Evolutionary conservation across 2,888 invertebrate genomes (phyloP), one percentile per base, ranked within the genome.

Genomic region (Dryobota labecula): DNA sequence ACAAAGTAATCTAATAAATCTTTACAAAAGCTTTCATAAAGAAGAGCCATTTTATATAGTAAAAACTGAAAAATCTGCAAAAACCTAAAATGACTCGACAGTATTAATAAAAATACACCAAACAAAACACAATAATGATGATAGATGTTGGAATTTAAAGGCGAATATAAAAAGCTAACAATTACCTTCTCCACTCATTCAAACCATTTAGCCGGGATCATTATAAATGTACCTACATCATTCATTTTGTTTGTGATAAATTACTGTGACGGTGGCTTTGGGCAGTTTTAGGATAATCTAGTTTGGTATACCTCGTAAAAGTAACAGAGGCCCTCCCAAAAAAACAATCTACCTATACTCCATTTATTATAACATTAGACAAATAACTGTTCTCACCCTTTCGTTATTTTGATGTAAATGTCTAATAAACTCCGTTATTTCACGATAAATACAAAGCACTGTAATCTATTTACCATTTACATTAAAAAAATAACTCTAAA

Each of bases 171-270:
- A 80, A 74, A 72, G 69, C 38, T 30, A 66, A 74, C 60, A 71
- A 73, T 73, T 64, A 74, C 56, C 38, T 57, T 13, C 53, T 33
- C 33, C 64, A 57, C 45, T 69, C 57, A 72, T 77, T 53, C 60
- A 49, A 69, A 62, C 70, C 86, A 84, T 86, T 86, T 77, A 82
- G 67, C 57, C 18, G 56, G 72, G 68, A 73, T 71, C 65, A 64
- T 82, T 73, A 84, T 82, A 70, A 81, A 82, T 81, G 62, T 69
- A 77, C 56, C 43, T 58, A 63, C 64, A 76, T 67, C 70, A 76
- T 79, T 80, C 73, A 80, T 68, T 68, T 73, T 78, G 73, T 73
- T 78, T 53, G 62, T 73, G 41, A 73, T 82, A 67, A 51, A 51
- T 53, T 66, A 13, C 4, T 11, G 65, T 69, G 69, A n/a, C 69